phyloP scores from a whole-genome alignment of 2,888 invertebrate genomes.

The Xylota segnis region DNA sequence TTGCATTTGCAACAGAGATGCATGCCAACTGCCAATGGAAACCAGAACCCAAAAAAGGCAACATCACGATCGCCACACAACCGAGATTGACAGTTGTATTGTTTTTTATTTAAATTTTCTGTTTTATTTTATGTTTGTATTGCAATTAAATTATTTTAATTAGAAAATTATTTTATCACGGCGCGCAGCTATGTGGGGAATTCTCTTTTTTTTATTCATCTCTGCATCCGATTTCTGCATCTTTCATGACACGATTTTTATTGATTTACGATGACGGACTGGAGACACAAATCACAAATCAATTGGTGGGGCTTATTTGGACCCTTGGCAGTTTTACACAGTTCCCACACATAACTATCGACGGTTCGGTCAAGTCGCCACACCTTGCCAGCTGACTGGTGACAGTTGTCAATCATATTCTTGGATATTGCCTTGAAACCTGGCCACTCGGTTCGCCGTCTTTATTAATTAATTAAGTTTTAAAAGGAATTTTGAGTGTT shows the following conservation, averaged over 20 bases:
- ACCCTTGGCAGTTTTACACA: constrained; percentile 22
- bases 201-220: constrained; percentile 8
- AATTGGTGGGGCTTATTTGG: constrained; percentile 51
- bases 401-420: constrained; percentile 64
- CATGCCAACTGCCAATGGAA: constrained; percentile 53
- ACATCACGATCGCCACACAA: constrained; percentile 64
- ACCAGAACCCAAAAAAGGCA: constrained; percentile 70
- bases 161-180: constrained; percentile 64
- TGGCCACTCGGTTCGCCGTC: not conserved
- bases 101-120: constrained; percentile 65
- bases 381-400: constrained; percentile 62
- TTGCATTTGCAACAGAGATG: constrained; percentile 38
- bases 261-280: constrained; percentile 68
- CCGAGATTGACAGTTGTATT: constrained; percentile 69
- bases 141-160: constrained; percentile 73
- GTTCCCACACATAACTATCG: constrained; percentile 55
- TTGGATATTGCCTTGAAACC: constrained; percentile 28
- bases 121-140: constrained; percentile 14
- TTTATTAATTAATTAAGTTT: constrained; percentile 21
- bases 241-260: constrained; percentile 53
- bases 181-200: constrained; percentile 25
- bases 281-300: constrained; percentile 62
- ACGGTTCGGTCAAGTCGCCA: constrained; percentile 16
- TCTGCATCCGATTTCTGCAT: constrained; percentile 1
- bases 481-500: constrained; percentile 3